phyloP scores from a whole-genome alignment of 2,797 vertebrate genomes.

The Rhincodon typus region DNA sequence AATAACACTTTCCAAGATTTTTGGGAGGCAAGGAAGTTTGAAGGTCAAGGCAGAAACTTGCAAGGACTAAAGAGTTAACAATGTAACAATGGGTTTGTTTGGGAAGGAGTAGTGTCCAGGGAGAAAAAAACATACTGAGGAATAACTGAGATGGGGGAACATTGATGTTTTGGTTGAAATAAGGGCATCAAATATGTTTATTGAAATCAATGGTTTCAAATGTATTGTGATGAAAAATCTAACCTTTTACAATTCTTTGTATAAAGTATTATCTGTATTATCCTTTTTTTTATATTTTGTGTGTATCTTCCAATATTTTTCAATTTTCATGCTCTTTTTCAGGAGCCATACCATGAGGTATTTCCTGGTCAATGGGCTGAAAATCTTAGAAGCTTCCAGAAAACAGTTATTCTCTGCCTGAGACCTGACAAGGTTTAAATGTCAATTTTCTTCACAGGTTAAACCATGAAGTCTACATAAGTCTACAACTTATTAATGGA shows the following conservation, averaged over 20 bases:
- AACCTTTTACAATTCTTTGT: not conserved
- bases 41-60: not conserved
- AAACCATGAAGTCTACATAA: no score
- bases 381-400: conserved; percentile 66
- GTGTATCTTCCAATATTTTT: not conserved
- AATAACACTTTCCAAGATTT: not conserved
- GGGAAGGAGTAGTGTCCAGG: not conserved
- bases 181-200: not conserved
- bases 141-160: not conserved
- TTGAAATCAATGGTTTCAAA: not conserved
- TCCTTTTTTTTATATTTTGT: not conserved
- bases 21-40: not conserved
- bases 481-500: not conserved
- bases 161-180: not conserved
- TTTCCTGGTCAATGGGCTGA: conserved; percentile 69
- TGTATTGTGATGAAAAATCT: not conserved
- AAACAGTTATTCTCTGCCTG: conserved; percentile 69
- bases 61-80: not conserved
- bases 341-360: conserved; percentile 65
- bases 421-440: conserved; percentile 72
- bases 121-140: not conserved
- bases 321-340: conserved; percentile 41
- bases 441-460: not conserved
- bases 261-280: not conserved
- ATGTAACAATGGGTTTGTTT: not conserved